Conservation (phyloP, 1,140 invertebrate species). For the Triops longicaudatus region DNA sequence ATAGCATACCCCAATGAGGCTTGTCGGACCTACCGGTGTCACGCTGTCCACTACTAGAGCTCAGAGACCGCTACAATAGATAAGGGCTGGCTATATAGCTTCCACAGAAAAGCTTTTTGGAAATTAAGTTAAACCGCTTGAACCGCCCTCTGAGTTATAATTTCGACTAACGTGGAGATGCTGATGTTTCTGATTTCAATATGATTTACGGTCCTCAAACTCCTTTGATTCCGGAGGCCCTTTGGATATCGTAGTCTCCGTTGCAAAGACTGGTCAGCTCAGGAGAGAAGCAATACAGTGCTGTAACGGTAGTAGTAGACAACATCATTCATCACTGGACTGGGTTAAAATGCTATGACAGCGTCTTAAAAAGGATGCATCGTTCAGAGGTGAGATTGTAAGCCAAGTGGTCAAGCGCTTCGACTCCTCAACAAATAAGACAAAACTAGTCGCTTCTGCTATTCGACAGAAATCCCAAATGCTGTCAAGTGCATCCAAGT, state of each 20-base stretch:
- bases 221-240: not conserved
- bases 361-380: not conserved
- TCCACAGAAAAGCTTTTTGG: no score
- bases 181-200: no score
- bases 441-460: not conserved
- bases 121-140: no score
- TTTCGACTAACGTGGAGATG: no score
- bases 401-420: not conserved
- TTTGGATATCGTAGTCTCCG: not conserved
- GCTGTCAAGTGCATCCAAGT: not conserved
- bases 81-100: no score
- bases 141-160: no score
- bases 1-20: no score
- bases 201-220: no score
- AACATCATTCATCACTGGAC: slow-evolving; percentile 3
- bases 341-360: not conserved
- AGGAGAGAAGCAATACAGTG: not conserved
- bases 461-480: not conserved
- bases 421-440: not conserved
- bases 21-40: no score
- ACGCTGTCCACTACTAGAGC: no score
- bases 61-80: no score
- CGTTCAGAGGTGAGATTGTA: not conserved
- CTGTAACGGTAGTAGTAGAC: not conserved
- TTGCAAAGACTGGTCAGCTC: not conserved